Conservation (phyloP, 2,888 invertebrate genomes). For the Hoplodrina blanda region DNA sequence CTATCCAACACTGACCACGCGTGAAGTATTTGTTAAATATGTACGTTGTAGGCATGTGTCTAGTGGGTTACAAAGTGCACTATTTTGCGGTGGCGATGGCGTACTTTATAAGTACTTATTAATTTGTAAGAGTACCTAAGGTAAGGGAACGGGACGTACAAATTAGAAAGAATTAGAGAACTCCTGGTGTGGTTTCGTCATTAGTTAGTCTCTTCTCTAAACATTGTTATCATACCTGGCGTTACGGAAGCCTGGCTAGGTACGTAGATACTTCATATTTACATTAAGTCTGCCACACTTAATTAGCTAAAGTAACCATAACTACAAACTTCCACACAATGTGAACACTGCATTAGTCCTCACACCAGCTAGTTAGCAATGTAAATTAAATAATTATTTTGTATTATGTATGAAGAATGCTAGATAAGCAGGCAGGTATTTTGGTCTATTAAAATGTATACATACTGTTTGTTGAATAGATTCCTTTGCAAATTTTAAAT, state of each 20-base stretch:
- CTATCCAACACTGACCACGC: conserved; percentile 73
- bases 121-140: conserved; percentile 8
- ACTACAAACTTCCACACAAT: conserved; percentile 46
- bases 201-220: not conserved
- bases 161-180: not conserved
- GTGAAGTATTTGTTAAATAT: conserved; percentile 76
- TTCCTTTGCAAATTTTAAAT: conserved; percentile 78
- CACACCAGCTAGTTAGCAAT: conserved; percentile 49
- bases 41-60: conserved; percentile 70
- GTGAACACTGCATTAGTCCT: conserved; percentile 48
- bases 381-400: conserved; percentile 60
- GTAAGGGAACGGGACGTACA: not conserved
- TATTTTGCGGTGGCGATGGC: conserved; percentile 46
- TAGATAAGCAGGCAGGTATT: conserved; percentile 36
- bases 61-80: conserved; percentile 63
- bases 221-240: not conserved
- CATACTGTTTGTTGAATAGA: conserved; percentile 65
- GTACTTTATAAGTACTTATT: conserved; percentile 20
- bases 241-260: not conserved
- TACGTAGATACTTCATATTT: conserved; percentile 25
- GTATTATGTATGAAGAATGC: conserved; percentile 31
- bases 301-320: conserved; percentile 48
- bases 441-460: conserved; percentile 63
- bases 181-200: not conserved
- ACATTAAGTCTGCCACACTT: conserved; percentile 12